These are phyloP conservation scores for Kuschelorhynchus macadamiae DNA, from an alignment of 2,888 invertebrate genomes.

Conservation along the genomic window DNA sequence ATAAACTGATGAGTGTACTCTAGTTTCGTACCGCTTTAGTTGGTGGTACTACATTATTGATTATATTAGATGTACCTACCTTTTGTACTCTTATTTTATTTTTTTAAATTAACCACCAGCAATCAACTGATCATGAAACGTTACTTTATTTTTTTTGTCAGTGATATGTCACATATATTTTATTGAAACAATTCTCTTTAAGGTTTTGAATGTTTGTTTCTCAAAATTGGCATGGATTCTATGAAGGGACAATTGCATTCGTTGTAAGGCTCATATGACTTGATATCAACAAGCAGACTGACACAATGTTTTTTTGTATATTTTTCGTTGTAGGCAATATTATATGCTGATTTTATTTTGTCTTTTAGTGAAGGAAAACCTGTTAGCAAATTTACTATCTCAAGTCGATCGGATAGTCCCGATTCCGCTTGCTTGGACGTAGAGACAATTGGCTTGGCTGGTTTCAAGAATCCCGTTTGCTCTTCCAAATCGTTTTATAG, in stretches of 20 bases:
- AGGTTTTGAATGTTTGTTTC: background rate
- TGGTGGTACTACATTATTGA: no score
- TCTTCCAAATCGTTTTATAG: constrained; percentile 5
- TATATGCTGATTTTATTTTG: no score
- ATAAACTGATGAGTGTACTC: no score
- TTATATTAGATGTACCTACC: no score
- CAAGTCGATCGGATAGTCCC: constrained; percentile 48
- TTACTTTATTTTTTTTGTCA: no score
- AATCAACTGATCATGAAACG: no score
- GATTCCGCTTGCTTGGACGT: constrained; percentile 47
- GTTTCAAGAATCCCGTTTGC: background rate
- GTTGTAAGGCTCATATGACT: background rate
- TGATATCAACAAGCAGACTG: no score
- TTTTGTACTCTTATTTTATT: no score
- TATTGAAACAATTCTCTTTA: background rate
- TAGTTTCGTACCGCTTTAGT: no score
- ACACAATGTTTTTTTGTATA: no score
- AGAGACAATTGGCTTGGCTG: constrained; percentile 11
- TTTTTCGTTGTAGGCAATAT: no score
- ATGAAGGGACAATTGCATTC: background rate
- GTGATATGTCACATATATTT: background rate
- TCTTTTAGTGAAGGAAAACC: constrained; percentile 49
- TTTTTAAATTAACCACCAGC: no score
- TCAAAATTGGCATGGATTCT: background rate
- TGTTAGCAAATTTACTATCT: constrained; percentile 49